Evolutionary conservation across 1,140 invertebrate species (phyloP), one percentile per base, ranked within the genome.

Genomic region (Hermatobates lingyangjiaoensis): DNA sequence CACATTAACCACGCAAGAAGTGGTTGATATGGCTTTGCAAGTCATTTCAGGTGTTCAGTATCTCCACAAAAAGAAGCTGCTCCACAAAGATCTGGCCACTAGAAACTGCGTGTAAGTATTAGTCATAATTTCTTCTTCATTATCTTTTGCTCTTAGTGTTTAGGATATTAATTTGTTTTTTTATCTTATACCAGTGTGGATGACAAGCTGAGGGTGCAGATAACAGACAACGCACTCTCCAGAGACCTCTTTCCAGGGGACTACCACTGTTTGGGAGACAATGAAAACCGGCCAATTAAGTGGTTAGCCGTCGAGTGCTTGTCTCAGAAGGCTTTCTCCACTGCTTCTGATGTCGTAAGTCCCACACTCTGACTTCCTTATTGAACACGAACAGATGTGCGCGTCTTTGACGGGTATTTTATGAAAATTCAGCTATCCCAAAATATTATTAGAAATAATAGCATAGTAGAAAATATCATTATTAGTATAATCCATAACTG

Each of bases 261-360:
- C 66, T 98, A 97, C 67, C 85, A 94, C 65, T 94, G 89, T 65
- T 71, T 95, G 28, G 89, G 86, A 0, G 90, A 95, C 66, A 93
- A 92, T 66, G 90, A 95, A 63, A 93, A 91, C 65, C 73, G 90
- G 52, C 90, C 93, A 0, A 77, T 97, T 51, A 93, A 94, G 66
- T 98, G 93, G 93, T 80, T 97, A 69, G 81, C 91, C 12, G 70
- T 91, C 38, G 92, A 97, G 66, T 80, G 83, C 30, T 68, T 96
- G 42, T 69, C 85, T 25, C 80, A 84, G 54, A 81, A 81, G 59
- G 75, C 82, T 59, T 90, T 83, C 59, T 80, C 79, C 39, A 75
- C 79, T 5, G 75, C 84, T 18, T 82, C 82, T 51, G 89, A 93
- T 73, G 81, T 90, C 68, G 83, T 90, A 70, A 75, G 77, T 62